Conservation (phyloP, 2,113 vertebrate genomes). For the Festucalex cinctus region DNA sequence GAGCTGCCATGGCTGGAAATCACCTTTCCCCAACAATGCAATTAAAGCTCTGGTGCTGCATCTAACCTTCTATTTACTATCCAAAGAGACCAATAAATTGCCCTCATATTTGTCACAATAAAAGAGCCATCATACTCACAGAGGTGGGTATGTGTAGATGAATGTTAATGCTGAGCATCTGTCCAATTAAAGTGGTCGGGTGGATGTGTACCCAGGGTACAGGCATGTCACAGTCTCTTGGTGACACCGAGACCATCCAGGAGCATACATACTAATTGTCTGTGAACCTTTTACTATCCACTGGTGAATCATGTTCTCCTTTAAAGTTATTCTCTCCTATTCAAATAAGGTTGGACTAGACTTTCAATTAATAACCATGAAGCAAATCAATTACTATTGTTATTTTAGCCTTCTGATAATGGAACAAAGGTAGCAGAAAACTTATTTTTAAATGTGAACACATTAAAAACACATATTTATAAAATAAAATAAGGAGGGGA, state of each 20-base stretch:
- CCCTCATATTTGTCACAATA: conserved; percentile 69
- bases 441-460: not conserved
- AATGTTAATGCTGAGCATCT: conserved; percentile 65
- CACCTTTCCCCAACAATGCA: conserved; percentile 66
- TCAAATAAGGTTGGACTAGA: not conserved
- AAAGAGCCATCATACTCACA: conserved; percentile 64
- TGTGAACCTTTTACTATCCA: conserved; percentile 20
- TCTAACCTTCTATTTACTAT: conserved; percentile 72
- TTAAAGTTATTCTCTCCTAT: conserved; percentile 11
- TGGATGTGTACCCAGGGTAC: conserved; percentile 53
- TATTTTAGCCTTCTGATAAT: not conserved
- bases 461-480: not conserved
- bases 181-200: conserved; percentile 68
- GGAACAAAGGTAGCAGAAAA: not conserved
- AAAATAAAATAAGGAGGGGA: no score
- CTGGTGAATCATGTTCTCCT: conserved; percentile 26
- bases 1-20: conserved; percentile 45
- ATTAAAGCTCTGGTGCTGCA: conserved; percentile 66
- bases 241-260: conserved; percentile 36
- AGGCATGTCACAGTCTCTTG: conserved; percentile 40
- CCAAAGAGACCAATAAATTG: conserved; percentile 70
- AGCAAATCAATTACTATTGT: not conserved
- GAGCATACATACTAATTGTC: conserved; percentile 27
- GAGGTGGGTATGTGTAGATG: conserved; percentile 54
- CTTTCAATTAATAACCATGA: not conserved